These are phyloP conservation scores for Leptinotarsa rubiginosa DNA, from an alignment of 2,888 invertebrate genomes.

Conservation along the genomic window DNA sequence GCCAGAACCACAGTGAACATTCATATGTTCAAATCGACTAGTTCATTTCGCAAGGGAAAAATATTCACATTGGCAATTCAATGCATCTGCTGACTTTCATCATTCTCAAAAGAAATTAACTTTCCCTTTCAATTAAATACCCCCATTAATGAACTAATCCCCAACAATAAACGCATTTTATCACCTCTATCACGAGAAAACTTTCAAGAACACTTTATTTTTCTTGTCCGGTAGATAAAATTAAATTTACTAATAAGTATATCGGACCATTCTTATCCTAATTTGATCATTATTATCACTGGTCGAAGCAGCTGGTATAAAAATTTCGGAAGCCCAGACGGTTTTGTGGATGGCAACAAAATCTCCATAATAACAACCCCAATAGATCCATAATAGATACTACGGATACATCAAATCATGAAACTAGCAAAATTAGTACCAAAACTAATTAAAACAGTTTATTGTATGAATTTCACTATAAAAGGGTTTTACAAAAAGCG, in stretches of 20 bases:
- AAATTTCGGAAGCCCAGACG: slow-evolving; percentile 20
- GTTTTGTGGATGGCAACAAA: background rate
- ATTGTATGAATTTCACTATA: too few species aligned
- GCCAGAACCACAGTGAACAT: too few species aligned
- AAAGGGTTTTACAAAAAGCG: too few species aligned
- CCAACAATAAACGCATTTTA: background rate
- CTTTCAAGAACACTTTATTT: background rate
- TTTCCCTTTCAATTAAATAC: background rate
- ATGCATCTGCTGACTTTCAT: too few species aligned
- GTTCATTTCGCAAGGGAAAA: too few species aligned
- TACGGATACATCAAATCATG: too few species aligned
- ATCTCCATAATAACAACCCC: background rate
- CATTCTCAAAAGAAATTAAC: background rate
- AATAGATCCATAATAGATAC: background rate
- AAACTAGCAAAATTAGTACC: too few species aligned
- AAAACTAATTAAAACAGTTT: too few species aligned
- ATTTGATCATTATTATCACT: slow-evolving; percentile 22
- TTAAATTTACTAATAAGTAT: slow-evolving; percentile 20
- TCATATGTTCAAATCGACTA: too few species aligned
- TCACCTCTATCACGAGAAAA: background rate
- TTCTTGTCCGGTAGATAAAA: background rate
- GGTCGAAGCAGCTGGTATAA: slow-evolving; percentile 20
- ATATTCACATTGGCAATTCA: too few species aligned
- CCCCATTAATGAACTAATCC: background rate
- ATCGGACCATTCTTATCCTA: slow-evolving; percentile 14